Evolutionary conservation across 1,140 invertebrate species (phyloP).

Genomic region (Procambarus virginalis): DNA sequence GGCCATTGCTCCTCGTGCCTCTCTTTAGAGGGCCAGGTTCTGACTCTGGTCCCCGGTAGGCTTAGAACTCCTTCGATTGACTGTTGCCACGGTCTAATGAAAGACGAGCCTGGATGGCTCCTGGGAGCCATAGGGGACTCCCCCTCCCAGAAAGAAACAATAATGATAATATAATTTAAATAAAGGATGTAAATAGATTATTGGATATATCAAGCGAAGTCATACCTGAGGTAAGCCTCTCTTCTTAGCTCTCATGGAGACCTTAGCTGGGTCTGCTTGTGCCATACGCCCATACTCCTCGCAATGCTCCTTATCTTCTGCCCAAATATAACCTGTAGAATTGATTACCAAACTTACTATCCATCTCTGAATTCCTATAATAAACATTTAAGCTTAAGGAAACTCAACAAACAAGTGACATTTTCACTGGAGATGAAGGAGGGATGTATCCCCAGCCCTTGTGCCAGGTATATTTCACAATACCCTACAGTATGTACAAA

Average conservation of each 20-base stretch:
- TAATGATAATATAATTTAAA: neutral
- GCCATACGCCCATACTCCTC: slow-evolving; percentile 97
- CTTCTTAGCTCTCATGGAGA: slow-evolving; percentile 96
- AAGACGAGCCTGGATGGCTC: no score
- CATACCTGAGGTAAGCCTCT: slow-evolving; percentile 93
- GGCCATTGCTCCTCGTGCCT: no score
- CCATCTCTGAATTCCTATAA: neutral
- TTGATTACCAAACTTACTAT: slow-evolving; percentile 17
- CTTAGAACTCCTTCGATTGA: no score
- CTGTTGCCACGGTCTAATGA: no score
- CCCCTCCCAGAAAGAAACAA: neutral
- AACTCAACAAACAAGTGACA: no score
- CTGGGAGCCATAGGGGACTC: no score
- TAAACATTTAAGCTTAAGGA: neutral
- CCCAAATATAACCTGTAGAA: slow-evolving; percentile 93
- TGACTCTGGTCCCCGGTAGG: no score
- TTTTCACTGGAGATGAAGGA: no score
- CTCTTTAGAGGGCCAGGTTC: no score
- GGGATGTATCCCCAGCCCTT: no score
- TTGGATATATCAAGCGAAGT: neutral
- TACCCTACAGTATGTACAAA: no score
- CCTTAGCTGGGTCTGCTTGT: slow-evolving; percentile 98
- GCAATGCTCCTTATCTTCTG: slow-evolving; percentile 95
- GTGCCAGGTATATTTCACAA: no score
- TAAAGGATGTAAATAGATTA: neutral